These are phyloP conservation scores for Trichogramma evanescens DNA, from an alignment of 2,888 invertebrate genomes.

Conservation along the genomic window DNA sequence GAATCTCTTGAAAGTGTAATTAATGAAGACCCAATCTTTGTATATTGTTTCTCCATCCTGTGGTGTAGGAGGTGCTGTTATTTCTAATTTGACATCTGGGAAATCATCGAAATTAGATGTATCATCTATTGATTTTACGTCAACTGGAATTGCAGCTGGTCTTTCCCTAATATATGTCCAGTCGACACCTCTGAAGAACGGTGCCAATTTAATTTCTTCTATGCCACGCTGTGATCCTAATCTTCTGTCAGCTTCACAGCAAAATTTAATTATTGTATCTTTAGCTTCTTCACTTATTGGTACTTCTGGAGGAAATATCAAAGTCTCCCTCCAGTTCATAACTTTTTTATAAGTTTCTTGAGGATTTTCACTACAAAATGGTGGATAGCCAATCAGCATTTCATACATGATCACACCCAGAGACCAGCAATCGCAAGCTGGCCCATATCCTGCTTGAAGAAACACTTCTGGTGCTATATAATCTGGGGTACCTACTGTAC, in stretches of 20 bases:
- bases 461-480: slow-evolving; percentile 99
- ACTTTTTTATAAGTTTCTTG: slow-evolving; percentile 96
- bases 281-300: slow-evolving; percentile 97
- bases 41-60: slow-evolving; percentile 87
- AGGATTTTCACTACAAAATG: slow-evolving; percentile 98
- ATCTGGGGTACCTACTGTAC: slow-evolving; percentile 96
- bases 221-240: slow-evolving; percentile 82
- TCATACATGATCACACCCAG: slow-evolving; percentile 99
- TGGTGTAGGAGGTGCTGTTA: slow-evolving; percentile 76
- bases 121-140: slow-evolving; percentile 97
- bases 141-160: slow-evolving; percentile 95
- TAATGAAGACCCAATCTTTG: slow-evolving; percentile 99
- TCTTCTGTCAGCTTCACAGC: slow-evolving; percentile 92
- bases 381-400: slow-evolving; percentile 99
- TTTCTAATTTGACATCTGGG: slow-evolving; percentile 96
- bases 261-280: slow-evolving; percentile 91
- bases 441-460: slow-evolving; percentile 94
- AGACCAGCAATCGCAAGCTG: slow-evolving; percentile 99
- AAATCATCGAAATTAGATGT: slow-evolving; percentile 99
- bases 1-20: slow-evolving; percentile 99
- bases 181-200: slow-evolving; percentile 95
- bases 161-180: slow-evolving; percentile 99
- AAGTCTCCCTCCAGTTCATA: slow-evolving; percentile 98
- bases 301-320: slow-evolving; percentile 97
- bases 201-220: slow-evolving; percentile 85